Evolutionary conservation across 2,888 invertebrate species (phyloP), one percentile per base, ranked within the genome.

Genomic region (Ametastegia equiseti): DNA sequence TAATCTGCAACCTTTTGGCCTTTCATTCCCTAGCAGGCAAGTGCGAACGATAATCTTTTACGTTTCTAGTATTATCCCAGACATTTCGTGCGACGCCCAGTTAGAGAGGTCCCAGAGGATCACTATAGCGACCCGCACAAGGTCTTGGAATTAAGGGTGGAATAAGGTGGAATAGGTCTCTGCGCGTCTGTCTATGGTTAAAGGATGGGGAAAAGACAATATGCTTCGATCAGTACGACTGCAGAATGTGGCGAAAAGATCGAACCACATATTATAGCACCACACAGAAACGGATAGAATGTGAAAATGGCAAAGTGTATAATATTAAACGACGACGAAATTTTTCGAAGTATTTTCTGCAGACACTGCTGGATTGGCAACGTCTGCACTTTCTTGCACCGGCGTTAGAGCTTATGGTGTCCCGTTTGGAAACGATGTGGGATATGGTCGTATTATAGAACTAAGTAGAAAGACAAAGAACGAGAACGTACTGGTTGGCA

Each of bases 21-120:
- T 67, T 39, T 11, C 36, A 67, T 67, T 67, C 67, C 13, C n/a
- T n/a, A n/a, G 39, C 67, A 42, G 67, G 19, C 39, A 67, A 67
- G 23, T 42, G 39, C 67, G 9, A 67, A 67, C 39, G 39, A 67
- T 67, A 67, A 67, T 67, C 67, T 67, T 42, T 23, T 39, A 67
- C 19, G 36, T 39, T 67, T 23, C 67, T 7, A n/a, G 67, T 67
- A 67, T 67, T 67, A 67, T 67, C 39, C 67, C 67, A 39, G 39
- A 67, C 39, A 67, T 39, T 39, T 36, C 39, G 67, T 39, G n/a
- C n/a, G 36, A 60, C 60, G 23, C 60, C 60, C 9, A 15, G 4
- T 23, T 60, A 60, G 60, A 60, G 30, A 15, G 5, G 15, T 30
- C 60, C 60, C 60, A 15, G 30, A 30, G 39, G 67, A 67, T 67